Evolutionary conservation across 2,113 vertebrate genomes (phyloP), one percentile per base, ranked within the genome.

Genomic region (Galbula dea): DNA sequence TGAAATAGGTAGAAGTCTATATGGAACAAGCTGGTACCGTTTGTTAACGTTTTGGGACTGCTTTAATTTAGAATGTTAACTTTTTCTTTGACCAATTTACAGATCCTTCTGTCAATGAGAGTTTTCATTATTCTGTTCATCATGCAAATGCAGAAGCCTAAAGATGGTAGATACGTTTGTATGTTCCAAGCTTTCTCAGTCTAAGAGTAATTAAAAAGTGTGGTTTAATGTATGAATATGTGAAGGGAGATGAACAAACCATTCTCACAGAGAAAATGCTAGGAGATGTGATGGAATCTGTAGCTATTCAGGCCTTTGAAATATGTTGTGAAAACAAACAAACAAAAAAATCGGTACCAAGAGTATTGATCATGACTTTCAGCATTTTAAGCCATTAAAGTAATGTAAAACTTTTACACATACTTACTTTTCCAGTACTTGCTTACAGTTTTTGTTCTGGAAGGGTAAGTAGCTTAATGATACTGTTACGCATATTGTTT

Each of bases 201-300:
- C 79, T 89, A 91, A 91, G 92, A 95, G 49, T 90, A 96, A 83
- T 95, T 89, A 93, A 92, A 92, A 96, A 91, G 89, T 95, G 85
- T 95, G 68, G 6, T 80, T 89, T 89, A 82, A 91, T 86, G 29
- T 36, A 39, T 54, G 26, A 67, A 69, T 83, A 83, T 95, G 58
- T 87, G 63, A 81, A 48, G 78, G 91, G 94, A 96, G 87, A 95
- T 96, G 96, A 90, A 86, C 77, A 90, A 72, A 77, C 92, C 93
- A 0, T 95, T 94, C 88, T 93, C 59, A 91, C 79, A 86, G 86
- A 94, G 57, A 46, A 46, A 62, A 91, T 51, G 75, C 66, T 58
- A 71, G 63, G 84, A 86, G 59, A 82, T 76, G 45, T 34, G 49
- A 62, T 54, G 0, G 2, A 61, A 83, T 94, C 91, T 86, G 86